Conservation (phyloP, 2,797 vertebrate genomes). For the Silurus lanzhouensis region DNA sequence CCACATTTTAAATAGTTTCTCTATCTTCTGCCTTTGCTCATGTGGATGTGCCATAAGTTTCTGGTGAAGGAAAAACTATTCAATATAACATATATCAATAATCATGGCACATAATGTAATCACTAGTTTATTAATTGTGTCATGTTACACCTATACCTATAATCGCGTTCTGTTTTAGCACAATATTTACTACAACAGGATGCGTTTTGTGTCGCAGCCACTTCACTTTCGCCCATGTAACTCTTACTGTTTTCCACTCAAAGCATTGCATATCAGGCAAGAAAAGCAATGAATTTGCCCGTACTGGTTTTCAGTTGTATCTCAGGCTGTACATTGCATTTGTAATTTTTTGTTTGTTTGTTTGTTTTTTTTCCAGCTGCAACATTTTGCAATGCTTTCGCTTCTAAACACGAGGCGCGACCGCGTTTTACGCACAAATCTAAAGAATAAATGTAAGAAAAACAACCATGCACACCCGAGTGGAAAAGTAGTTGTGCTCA, state of each 20-base stretch:
- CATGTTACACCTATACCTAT: not conserved
- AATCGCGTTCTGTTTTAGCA: not conserved
- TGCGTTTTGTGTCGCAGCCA: slow-evolving; percentile 21
- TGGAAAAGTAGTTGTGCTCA: not conserved
- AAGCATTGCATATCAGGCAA: slow-evolving; percentile 43
- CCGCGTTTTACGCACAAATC: not conserved
- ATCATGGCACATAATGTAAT: not conserved
- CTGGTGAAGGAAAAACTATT: not conserved
- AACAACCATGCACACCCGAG: not conserved
- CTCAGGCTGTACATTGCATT: slow-evolving; percentile 56
- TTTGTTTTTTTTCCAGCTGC: not conserved
- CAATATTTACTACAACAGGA: not conserved
- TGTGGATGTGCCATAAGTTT: not conserved
- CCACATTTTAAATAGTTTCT: slow-evolving; percentile 8
- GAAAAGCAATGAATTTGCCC: slow-evolving; percentile 56
- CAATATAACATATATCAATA: not conserved
- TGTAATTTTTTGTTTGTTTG: not conserved
- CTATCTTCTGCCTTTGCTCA: not conserved
- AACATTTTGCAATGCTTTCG: slow-evolving; percentile 3
- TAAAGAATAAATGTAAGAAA: not conserved
- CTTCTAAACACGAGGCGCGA: not conserved
- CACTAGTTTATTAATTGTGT: not conserved
- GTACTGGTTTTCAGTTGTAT: slow-evolving; percentile 61
- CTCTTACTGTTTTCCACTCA: slow-evolving; percentile 45
- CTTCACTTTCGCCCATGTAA: not conserved